phyloP scores from a whole-genome alignment of 2,113 vertebrate species.

The Ammodytes dubius region DNA sequence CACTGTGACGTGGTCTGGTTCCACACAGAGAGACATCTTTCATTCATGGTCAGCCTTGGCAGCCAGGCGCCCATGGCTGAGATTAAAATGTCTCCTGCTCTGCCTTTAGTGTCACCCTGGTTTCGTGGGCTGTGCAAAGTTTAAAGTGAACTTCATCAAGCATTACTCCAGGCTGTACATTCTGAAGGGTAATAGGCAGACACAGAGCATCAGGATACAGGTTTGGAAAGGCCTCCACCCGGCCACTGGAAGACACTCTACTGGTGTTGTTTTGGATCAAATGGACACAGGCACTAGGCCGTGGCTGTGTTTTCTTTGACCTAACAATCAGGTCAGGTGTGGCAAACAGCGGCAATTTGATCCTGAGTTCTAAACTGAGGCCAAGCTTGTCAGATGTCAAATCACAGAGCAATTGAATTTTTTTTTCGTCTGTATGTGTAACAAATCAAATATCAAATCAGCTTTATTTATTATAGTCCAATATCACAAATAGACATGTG shows the following conservation, averaged over 20 bases:
- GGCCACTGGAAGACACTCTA: not conserved
- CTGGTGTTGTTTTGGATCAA: no score
- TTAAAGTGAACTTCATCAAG: constrained; percentile 7
- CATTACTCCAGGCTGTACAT: constrained; percentile 16
- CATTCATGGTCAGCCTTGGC: constrained; percentile 37
- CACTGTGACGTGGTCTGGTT: constrained; percentile 11
- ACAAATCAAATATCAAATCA: no score
- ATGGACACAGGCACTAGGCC: no score
- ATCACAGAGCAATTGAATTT: no score
- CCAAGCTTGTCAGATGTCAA: no score
- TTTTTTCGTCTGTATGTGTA: no score
- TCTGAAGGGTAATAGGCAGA: constrained; percentile 6
- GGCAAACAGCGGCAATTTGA: no score
- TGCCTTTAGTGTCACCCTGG: not conserved
- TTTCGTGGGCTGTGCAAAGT: constrained; percentile 14
- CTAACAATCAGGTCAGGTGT: no score
- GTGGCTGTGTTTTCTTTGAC: no score
- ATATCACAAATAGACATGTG: no score
- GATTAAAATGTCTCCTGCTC: constrained; percentile 31
- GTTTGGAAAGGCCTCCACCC: not conserved
- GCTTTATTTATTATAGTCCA: no score
- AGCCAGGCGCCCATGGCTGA: not conserved
- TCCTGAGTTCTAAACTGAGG: no score
- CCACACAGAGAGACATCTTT: constrained; percentile 29
- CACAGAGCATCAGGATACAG: not conserved